phyloP scores from a whole-genome alignment of 2,888 invertebrate genomes.

The Allacma fusca region DNA sequence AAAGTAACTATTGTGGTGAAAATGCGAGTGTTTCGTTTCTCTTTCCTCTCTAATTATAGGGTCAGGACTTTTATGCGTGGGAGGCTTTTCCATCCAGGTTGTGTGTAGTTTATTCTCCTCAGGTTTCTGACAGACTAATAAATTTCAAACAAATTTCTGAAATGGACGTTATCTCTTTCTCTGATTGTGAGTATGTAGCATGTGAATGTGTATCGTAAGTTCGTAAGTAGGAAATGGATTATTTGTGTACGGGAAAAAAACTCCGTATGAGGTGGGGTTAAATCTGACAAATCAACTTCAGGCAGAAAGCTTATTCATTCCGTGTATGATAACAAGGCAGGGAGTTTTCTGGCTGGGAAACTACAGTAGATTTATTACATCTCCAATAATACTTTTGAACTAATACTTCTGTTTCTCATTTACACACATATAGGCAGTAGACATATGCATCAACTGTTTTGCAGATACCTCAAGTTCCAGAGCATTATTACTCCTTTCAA shows the following conservation, averaged over 20 bases:
- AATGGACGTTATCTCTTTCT: neutral
- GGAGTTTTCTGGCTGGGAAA: neutral
- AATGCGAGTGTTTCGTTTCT: slow-evolving; percentile 2
- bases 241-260: neutral
- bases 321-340: too few species aligned
- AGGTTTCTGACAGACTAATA: slow-evolving; percentile 19
- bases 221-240: slow-evolving; percentile 1
- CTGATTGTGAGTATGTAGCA: neutral
- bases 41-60: slow-evolving; percentile 33
- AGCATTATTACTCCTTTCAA: neutral
- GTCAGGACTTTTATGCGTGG: slow-evolving; percentile 29
- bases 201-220: too few species aligned
- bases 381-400: neutral
- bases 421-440: neutral
- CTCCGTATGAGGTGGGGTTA: too few species aligned
- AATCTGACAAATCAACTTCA: too few species aligned
- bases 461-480: neutral
- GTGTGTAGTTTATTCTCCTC: neutral
- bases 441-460: neutral
- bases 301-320: too few species aligned
- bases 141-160: slow-evolving; percentile 8
- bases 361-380: neutral
- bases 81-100: slow-evolving; percentile 14
- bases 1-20: slow-evolving; percentile 28
- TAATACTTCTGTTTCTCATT: neutral